phyloP scores from a whole-genome alignment of 2,113 vertebrate genomes.

The Atractosteus spatula region DNA sequence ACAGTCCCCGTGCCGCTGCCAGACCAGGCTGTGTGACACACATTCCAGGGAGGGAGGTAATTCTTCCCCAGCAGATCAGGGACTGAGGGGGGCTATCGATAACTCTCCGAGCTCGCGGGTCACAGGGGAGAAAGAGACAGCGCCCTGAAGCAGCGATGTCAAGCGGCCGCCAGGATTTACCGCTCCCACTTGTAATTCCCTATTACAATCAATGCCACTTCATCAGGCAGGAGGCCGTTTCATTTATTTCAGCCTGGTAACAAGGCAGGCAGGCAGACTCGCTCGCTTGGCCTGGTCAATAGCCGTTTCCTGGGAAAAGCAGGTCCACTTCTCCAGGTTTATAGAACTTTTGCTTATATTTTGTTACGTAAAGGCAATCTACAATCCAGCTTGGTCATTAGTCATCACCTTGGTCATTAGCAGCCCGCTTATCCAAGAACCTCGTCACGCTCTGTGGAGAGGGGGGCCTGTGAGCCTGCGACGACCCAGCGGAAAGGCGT shows the following conservation, averaged over 20 bases:
- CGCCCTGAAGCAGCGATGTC: background rate
- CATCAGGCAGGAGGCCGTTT: background rate
- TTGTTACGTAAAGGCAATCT: no score
- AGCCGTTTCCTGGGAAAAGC: background rate
- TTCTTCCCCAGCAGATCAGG: constrained; percentile 25
- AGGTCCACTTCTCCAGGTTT: no score
- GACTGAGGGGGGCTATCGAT: constrained; percentile 23
- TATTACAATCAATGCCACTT: background rate
- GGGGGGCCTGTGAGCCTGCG: no score
- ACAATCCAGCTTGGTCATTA: no score
- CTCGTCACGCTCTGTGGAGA: no score
- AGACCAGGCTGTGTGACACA: background rate
- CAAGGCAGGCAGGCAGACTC: background rate
- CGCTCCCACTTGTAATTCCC: background rate
- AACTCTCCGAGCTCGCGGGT: background rate
- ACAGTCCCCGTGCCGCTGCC: no score
- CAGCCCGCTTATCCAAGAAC: no score
- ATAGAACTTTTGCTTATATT: no score
- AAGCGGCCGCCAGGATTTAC: background rate
- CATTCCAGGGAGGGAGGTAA: constrained; percentile 3
- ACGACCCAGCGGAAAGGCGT: no score
- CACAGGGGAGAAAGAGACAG: constrained; percentile 1
- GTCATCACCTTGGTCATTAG: no score
- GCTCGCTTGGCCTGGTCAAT: background rate
- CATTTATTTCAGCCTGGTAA: background rate